These are phyloP conservation scores for Syngnathus typhle DNA, from an alignment of 2,113 vertebrate species.

Conservation along the genomic window DNA sequence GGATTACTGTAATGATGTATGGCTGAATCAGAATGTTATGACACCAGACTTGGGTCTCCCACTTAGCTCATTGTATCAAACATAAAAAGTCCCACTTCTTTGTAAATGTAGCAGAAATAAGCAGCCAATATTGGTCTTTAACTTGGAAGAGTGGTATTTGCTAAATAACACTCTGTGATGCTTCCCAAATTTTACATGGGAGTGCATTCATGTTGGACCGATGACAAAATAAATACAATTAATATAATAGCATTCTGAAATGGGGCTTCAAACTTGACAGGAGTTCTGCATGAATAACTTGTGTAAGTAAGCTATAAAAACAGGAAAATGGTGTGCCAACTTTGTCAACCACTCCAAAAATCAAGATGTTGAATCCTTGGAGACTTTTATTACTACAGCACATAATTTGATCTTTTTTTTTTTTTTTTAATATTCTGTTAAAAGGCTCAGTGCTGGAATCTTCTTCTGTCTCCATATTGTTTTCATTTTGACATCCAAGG, in stretches of 20 bases:
- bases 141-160: too few relatives aligned
- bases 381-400: not conserved
- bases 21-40: slow-evolving; percentile 42
- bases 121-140: too few relatives aligned
- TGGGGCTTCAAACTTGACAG: slow-evolving; percentile 10
- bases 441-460: not conserved
- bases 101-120: slow-evolving; percentile 30
- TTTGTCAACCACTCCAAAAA: not conserved
- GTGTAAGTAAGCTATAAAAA: not conserved
- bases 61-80: slow-evolving; percentile 15
- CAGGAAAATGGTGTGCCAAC: slow-evolving; percentile 5
- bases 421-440: not conserved
- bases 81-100: slow-evolving; percentile 10
- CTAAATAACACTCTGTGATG: slow-evolving; percentile 11
- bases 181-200: slow-evolving; percentile 8
- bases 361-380: not conserved
- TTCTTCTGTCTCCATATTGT: not conserved
- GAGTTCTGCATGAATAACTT: not conserved
- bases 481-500: not conserved
- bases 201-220: slow-evolving; percentile 9
- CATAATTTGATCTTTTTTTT: not conserved
- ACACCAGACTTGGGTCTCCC: slow-evolving; percentile 38
- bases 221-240: slow-evolving; percentile 12
- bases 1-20: slow-evolving; percentile 11
- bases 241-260: slow-evolving; percentile 10